Base-by-base conservation (phyloP, 2,888 invertebrate species). In the Sesamia inferens region DNA sequence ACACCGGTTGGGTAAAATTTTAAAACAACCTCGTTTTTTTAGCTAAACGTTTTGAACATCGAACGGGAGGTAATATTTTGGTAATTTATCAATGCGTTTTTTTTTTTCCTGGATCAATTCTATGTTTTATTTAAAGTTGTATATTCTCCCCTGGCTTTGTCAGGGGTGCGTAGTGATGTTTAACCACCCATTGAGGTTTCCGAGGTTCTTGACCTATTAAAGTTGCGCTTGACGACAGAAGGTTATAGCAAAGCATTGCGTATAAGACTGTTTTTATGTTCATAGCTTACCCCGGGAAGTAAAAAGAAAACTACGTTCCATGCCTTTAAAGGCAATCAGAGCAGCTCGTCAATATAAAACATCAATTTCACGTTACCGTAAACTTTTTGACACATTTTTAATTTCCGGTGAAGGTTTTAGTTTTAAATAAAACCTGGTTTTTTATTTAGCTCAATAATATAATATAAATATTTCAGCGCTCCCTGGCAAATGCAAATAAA, bases 141-240 rank as follows among this genome's bases (percentile, higher is more conserved):
- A 55, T 68, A 44, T 68, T 62, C 58, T 39, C 59, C 64, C 22
- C 31, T 31, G 48, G 39, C 6, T 69, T 22, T 66, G 51, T 55
- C 22, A 44, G 68, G 76, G 81, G 82, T 80, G 73, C 57, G 58
- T 80, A 80, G 80, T 84, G 81, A 82, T 76, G 76, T 80, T 68
- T 84, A 81, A 76, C 82, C 80, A 68, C 69, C 80, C 84, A 44
- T 69, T 62, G 59, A 55, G 71, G 84, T 58, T 63, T 68, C 59
- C 62, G 67, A 54, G 71, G 63, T 58, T 74, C 59, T 68, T 71
- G 68, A 58, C 55, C 74, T 51, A 66, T 81, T 78, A 65, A 73
- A 73, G 69, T 68, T 78, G 31, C 66, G 61, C 58, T 71, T 79
- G 47, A 69, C n/a, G 78, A 71, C 58, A 79, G 48, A 55, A 44